phyloP scores from a whole-genome alignment of 2,797 vertebrate species.

The Microctenopoma steveboyesi region DNA sequence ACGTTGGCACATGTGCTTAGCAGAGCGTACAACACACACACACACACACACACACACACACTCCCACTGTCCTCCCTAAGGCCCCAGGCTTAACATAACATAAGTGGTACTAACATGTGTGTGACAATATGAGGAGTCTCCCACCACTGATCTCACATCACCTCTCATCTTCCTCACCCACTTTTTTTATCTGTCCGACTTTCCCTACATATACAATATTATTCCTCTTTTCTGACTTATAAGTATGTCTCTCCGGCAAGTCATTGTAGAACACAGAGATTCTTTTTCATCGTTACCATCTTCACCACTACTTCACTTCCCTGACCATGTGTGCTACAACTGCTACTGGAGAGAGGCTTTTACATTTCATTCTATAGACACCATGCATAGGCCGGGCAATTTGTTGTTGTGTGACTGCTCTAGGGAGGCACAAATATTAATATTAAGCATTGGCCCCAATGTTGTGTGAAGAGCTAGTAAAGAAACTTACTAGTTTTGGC shows the following conservation, averaged over 20 bases:
- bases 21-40: constrained; percentile 3
- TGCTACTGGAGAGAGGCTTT: background rate
- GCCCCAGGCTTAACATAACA: constrained; percentile 40
- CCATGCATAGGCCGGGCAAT: background rate
- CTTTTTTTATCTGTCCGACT: constrained; percentile 39
- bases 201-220: background rate
- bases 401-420: background rate
- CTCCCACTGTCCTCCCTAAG: constrained; percentile 33
- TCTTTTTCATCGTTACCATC: background rate
- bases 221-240: constrained; percentile 3
- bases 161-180: constrained; percentile 30
- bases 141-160: constrained; percentile 14
- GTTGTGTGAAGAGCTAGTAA: too few species aligned
- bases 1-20: constrained; percentile 17
- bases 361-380: constrained; percentile 19
- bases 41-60: background rate
- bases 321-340: background rate
- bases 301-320: background rate
- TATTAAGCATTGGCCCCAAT: too few species aligned
- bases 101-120: constrained; percentile 58
- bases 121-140: constrained; percentile 46
- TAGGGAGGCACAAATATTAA: too few species aligned
- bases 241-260: constrained; percentile 4
- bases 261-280: background rate
- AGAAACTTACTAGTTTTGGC: too few species aligned